A percentile compares a stretch with the other conserved stretches of the same genome.
These are phyloP conservation scores for Mactra quadrangularis DNA, from an alignment of 1,140 invertebrate species.

Conservation along the genomic window DNA sequence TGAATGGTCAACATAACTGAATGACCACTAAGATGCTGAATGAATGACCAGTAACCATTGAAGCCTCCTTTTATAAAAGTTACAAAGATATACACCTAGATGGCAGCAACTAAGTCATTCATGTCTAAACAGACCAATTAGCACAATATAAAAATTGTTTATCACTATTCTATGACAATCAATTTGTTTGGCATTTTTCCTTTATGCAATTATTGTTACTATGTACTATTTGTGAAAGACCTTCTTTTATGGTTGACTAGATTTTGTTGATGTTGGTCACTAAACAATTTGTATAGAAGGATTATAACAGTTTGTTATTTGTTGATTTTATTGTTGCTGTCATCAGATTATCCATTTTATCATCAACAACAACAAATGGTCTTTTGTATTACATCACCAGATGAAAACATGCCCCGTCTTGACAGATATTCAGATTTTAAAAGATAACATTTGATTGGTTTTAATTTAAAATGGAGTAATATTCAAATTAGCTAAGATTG, in stretches of 20 bases:
- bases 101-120: constrained; percentile 12
- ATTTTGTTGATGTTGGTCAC: constrained; percentile 15
- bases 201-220: constrained; percentile 26
- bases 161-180: constrained; percentile 45
- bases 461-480: too few relatives aligned
- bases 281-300: constrained; percentile 3
- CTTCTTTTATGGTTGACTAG: constrained; percentile 10
- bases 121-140: constrained; percentile 41
- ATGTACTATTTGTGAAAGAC: constrained; percentile 34
- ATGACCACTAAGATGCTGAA: too few relatives aligned
- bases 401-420: constrained; percentile 36
- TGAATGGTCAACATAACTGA: too few relatives aligned
- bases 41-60: neutral
- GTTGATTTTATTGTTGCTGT: too few relatives aligned
- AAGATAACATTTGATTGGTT: too few relatives aligned
- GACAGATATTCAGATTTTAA: constrained; percentile 28
- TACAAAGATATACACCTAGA: too few relatives aligned
- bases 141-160: constrained; percentile 34
- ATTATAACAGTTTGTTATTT: constrained; percentile 54
- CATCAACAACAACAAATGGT: too few relatives aligned
- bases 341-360: constrained; percentile 48
- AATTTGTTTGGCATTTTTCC: constrained; percentile 57
- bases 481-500: too few relatives aligned
- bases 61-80: neutral
- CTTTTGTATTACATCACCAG: constrained; percentile 27